These are phyloP conservation scores for Psittacula echo DNA, from an alignment of 2,797 vertebrate genomes.

Conservation along the genomic window DNA sequence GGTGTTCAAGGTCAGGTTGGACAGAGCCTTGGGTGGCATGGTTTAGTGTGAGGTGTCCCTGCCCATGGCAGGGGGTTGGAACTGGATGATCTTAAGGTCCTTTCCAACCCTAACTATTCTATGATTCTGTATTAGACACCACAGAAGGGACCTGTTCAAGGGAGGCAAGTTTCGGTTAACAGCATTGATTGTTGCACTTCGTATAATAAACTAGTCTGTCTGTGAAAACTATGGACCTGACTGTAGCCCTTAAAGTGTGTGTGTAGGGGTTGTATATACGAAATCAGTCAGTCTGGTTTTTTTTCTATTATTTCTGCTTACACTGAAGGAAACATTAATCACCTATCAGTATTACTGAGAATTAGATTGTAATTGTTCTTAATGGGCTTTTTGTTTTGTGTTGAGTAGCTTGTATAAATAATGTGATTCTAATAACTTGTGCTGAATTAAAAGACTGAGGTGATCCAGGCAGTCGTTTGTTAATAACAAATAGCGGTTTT, in stretches of 20 bases:
- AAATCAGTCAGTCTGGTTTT: not conserved
- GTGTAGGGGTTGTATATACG: not conserved
- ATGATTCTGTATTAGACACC: not conserved
- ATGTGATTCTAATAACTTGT: not conserved
- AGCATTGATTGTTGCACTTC: not conserved
- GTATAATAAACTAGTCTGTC: not conserved
- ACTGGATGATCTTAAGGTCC: too few species aligned
- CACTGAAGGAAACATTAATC: not conserved
- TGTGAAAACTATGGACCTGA: not conserved
- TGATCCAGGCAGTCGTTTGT: not conserved
- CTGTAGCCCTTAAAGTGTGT: not conserved
- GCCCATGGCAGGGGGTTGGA: too few species aligned
- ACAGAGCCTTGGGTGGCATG: too few species aligned
- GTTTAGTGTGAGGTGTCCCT: too few species aligned
- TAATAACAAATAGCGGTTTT: not conserved
- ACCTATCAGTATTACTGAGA: not conserved
- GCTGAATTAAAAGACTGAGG: not conserved
- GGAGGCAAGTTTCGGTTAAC: not conserved
- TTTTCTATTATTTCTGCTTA: not conserved
- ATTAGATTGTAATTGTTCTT: not conserved
- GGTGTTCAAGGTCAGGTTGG: too few species aligned
- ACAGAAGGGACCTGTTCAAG: not conserved
- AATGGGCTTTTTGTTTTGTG: not conserved
- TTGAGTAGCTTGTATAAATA: not conserved
- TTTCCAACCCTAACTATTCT: too few species aligned